These are phyloP conservation scores for Synaphobranchus kaupii DNA, from an alignment of 2,797 vertebrate species.

Conservation along the genomic window DNA sequence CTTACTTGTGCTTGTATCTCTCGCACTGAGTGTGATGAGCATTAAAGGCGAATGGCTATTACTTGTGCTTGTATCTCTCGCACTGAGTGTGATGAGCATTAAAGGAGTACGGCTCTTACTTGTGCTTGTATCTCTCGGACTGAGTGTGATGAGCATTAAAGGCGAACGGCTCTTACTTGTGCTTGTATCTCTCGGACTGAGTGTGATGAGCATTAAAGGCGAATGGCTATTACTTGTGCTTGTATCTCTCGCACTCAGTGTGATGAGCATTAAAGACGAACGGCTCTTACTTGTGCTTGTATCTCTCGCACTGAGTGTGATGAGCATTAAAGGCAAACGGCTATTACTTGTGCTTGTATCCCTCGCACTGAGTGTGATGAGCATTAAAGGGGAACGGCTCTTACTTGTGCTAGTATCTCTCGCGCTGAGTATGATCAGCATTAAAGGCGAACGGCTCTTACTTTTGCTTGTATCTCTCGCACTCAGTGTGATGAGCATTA, in stretches of 20 bases:
- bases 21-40: slow-evolving; percentile 76
- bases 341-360: slow-evolving; percentile 85
- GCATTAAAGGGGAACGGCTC: slow-evolving; percentile 22
- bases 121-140: slow-evolving; percentile 88
- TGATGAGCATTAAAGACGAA: background rate
- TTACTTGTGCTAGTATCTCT: slow-evolving; percentile 88
- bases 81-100: slow-evolving; percentile 59
- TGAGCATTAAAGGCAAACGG: background rate
- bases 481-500: slow-evolving; percentile 49
- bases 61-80: slow-evolving; percentile 90
- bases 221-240: slow-evolving; percentile 76
- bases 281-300: slow-evolving; percentile 81
- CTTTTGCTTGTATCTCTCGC: slow-evolving; percentile 89
- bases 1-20: slow-evolving; percentile 86
- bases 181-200: slow-evolving; percentile 88
- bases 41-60: slow-evolving; percentile 33
- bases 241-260: slow-evolving; percentile 89
- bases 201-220: too few relatives aligned
- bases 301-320: slow-evolving; percentile 84
- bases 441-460: slow-evolving; percentile 50
- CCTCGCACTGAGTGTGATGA: slow-evolving; percentile 78
- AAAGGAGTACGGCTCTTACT: slow-evolving; percentile 62
- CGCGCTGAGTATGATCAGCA: slow-evolving; percentile 64
- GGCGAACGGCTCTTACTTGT: slow-evolving; percentile 71
- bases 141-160: too few relatives aligned